These are phyloP conservation scores for Lasioglossum marginatum DNA, from an alignment of 2,888 invertebrate species.

Conservation along the genomic window DNA sequence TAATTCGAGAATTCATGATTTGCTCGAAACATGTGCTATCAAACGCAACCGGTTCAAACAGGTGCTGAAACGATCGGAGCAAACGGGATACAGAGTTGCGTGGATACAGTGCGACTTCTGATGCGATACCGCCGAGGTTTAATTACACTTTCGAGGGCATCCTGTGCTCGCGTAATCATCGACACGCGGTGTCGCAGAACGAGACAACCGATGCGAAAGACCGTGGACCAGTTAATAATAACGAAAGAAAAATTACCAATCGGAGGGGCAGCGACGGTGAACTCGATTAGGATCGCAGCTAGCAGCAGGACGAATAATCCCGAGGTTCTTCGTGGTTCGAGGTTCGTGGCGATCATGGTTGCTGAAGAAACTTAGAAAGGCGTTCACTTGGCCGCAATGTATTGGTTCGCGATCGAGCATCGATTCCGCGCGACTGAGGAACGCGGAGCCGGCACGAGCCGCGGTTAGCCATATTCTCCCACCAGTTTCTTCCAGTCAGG, in stretches of 20 bases:
- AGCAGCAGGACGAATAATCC: background rate
- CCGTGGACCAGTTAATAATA: background rate
- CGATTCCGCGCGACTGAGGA: conserved; percentile 72
- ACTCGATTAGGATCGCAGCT: background rate
- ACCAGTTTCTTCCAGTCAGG: conserved; percentile 39
- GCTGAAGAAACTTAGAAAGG: background rate
- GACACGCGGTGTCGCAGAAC: background rate
- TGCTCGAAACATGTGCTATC: background rate
- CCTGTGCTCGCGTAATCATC: conserved; percentile 6
- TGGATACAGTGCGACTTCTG: background rate
- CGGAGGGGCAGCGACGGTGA: background rate
- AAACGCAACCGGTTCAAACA: background rate
- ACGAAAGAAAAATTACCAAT: background rate
- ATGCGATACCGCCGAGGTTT: conserved; percentile 1
- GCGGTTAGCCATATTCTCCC: conserved; percentile 47
- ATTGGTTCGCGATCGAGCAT: conserved; percentile 65
- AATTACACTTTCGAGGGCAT: conserved; percentile 20
- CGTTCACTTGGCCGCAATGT: conserved; percentile 3
- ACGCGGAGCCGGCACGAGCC: conserved; percentile 45
- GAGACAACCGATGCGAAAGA: background rate
- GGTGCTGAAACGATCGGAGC: background rate
- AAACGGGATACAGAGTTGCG: background rate
- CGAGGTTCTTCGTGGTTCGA: background rate
- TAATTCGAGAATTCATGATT: background rate
- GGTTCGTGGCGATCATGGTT: background rate